A percentile compares a stretch with the other conserved stretches of the same genome.
phyloP scores from a whole-genome alignment of 2,888 invertebrate species.

The Calephelis perditalis region DNA sequence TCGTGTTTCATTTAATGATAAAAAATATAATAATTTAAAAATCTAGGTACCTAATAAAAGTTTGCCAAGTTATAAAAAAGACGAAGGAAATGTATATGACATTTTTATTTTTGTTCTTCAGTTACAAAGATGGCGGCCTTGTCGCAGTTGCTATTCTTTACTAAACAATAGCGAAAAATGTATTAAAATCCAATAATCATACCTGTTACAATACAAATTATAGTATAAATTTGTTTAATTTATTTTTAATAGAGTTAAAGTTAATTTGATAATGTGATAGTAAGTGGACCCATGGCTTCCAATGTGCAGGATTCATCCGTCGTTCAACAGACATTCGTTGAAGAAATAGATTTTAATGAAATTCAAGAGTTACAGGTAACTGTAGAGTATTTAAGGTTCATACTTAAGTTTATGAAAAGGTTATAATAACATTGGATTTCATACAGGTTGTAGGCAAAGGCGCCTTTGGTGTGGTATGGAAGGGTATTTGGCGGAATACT shows the following conservation, averaged over 20 bases:
- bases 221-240: conserved; percentile 32
- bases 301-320: conserved; percentile 70
- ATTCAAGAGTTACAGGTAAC: conserved; percentile 84
- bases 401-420: conserved; percentile 21
- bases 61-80: conserved; percentile 12
- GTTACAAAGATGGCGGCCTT: conserved; percentile 75
- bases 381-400: conserved; percentile 20
- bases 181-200: conserved; percentile 57
- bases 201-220: conserved; percentile 32
- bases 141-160: conserved; percentile 74
- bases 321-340: conserved; percentile 80
- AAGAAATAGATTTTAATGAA: conserved; percentile 88
- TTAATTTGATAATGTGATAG: conserved; percentile 74
- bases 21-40: not conserved
- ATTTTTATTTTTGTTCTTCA: conserved; percentile 43
- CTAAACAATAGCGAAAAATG: conserved; percentile 72
- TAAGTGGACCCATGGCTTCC: conserved; percentile 74
- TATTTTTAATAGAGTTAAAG: conserved; percentile 45
- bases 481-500: conserved; percentile 90
- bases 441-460: conserved; percentile 93
- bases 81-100: conserved; percentile 11
- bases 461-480: conserved; percentile 95
- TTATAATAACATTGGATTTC: conserved; percentile 30
- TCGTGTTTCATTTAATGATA: too few relatives aligned
- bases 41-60: not conserved